A percentile compares a stretch with the other conserved stretches of the same genome.
phyloP scores from a whole-genome alignment of 2,797 vertebrate genomes.

The Chelon auratus region DNA sequence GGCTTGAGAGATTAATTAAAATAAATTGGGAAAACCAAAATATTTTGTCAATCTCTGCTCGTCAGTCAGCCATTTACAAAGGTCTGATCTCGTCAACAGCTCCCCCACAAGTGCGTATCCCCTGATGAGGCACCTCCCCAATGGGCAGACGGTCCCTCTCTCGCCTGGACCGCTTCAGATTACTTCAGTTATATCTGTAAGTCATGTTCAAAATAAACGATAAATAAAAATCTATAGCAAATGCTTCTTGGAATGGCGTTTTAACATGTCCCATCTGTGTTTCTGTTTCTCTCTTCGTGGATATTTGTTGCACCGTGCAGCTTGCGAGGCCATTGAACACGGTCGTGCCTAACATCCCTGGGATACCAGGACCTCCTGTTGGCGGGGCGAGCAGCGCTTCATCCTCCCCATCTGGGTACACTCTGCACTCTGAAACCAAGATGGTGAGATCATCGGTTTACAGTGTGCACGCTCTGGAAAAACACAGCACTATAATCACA shows the following conservation, averaged over 20 bases:
- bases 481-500: not conserved
- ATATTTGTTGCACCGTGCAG: constrained; percentile 72
- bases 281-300: constrained; percentile 1
- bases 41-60: not conserved
- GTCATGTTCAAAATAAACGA: constrained; percentile 31
- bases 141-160: constrained; percentile 94
- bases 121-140: constrained; percentile 94
- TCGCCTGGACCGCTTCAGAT: constrained; percentile 94
- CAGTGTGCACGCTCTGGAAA: not conserved
- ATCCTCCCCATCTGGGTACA: constrained; percentile 90
- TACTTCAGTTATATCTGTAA: constrained; percentile 98
- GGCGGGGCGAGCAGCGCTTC: constrained; percentile 86
- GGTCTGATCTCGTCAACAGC: constrained; percentile 75
- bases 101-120: constrained; percentile 92
- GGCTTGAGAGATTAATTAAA: not conserved
- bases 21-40: not conserved
- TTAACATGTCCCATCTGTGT: not conserved
- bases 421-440: constrained; percentile 89
- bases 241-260: not conserved
- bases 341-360: constrained; percentile 93
- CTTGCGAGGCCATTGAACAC: constrained; percentile 90
- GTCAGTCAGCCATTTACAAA: constrained; percentile 5
- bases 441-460: constrained; percentile 85
- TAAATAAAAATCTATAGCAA: not conserved
- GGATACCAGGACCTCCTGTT: constrained; percentile 94